phyloP scores from a whole-genome alignment of 37 sponge, comb jelly and placozoan species.

The Cliona cf. orientalis region DNA sequence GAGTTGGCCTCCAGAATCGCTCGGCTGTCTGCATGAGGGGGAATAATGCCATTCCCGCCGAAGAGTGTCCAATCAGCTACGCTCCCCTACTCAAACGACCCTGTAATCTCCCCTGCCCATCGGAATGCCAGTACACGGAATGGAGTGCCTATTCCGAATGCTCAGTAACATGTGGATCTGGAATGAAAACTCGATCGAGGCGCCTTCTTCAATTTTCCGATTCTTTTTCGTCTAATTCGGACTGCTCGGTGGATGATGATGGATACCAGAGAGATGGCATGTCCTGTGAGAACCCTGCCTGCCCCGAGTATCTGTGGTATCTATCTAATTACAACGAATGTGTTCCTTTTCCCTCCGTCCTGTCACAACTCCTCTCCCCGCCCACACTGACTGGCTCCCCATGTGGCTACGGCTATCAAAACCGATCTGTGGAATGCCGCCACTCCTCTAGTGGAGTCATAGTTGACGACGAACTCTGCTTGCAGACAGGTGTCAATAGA shows the following conservation, averaged over 20 bases:
- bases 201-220: constrained; percentile 17
- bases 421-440: constrained; percentile 12
- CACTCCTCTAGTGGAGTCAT: not conserved
- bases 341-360: not conserved
- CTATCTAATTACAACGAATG: constrained; percentile 16
- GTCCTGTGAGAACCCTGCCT: not conserved
- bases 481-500: not conserved
- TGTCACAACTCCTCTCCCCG: constrained; percentile 1
- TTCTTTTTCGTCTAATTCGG: not conserved
- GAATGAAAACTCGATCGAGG: not conserved
- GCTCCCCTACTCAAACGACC: not conserved
- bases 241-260: constrained; percentile 1
- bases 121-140: constrained; percentile 16
- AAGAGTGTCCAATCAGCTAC: constrained; percentile 19
- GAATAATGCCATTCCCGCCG: not conserved
- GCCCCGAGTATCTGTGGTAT: not conserved
- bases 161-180: not conserved
- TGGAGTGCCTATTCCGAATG: constrained; percentile 35
- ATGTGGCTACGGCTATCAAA: constrained; percentile 42
- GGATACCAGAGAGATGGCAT: constrained; percentile 3
- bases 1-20: constrained; percentile 6
- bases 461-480: not conserved
- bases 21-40: constrained; percentile 25
- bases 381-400: too few relatives aligned
- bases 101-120: constrained; percentile 32